Evolutionary conservation across 2,113 vertebrate genomes (phyloP), one percentile per base, ranked within the genome.

Genomic region (Acrocephalus kingi): DNA sequence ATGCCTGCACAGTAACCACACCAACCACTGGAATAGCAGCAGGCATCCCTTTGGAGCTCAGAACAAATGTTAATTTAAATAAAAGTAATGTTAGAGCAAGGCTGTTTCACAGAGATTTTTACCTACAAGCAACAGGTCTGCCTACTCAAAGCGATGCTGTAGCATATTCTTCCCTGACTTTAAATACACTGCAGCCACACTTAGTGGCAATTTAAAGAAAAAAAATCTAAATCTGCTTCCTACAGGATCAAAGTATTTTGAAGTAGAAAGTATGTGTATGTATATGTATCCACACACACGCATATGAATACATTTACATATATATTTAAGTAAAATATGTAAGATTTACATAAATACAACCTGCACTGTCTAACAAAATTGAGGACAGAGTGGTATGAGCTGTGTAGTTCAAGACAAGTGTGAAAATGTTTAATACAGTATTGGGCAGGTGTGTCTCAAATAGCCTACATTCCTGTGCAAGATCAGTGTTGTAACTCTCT

Each of bases 1-100:
- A 28, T 54, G 79, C 86, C 88, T 80, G 84, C 87, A 79, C 78
- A 90, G 90, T 68, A 82, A 85, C 85, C 88, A 92, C 45, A 63
- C 51, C 87, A 90, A 79, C n/a, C 63, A 46, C 71, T 4, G 0
- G 27, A 45, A 73, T 0, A 80, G 59, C 63, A 80, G 88, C 83
- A 82, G 82, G 88, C n/a, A n/a, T 43, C 79, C 75, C 79, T 92
- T 2, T 33, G 76, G 63, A 84, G 39, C 61, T 51, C 76, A 63
- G 46, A 74, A 71, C 64, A 84, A 90, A 80, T 0, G 2, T 1
- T 2, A 12, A 9, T 24, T 74, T 52, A 63, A 80, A 81, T 25
- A 67, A 39, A 73, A 89, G 30, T 35, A 10, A 84, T 8, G 41
- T 35, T 13, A 61, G 7, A 69, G 43, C 63, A 81, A 67, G 28